phyloP scores from a whole-genome alignment of 2,888 invertebrate genomes.

The Melolontha melolontha region DNA sequence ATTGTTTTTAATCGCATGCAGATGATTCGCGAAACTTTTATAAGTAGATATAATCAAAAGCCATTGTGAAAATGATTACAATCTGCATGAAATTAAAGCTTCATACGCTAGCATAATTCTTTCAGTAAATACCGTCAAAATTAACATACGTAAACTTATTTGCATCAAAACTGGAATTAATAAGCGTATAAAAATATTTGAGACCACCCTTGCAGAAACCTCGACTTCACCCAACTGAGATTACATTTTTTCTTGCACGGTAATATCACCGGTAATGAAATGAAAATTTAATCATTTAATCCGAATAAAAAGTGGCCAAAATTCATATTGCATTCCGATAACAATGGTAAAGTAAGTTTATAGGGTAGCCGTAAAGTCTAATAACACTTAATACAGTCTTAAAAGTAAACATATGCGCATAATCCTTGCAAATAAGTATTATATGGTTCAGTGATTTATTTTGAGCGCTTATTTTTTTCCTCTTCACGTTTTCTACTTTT shows the following conservation, averaged over 20 bases:
- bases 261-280: slow-evolving; percentile 22
- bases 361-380: slow-evolving; percentile 41
- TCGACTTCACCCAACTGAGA: not conserved
- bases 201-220: slow-evolving; percentile 12
- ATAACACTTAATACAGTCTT: slow-evolving; percentile 43
- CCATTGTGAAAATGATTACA: too few relatives aligned
- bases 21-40: too few relatives aligned
- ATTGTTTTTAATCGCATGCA: too few relatives aligned
- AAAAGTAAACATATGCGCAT: slow-evolving; percentile 44
- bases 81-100: too few relatives aligned
- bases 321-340: slow-evolving; percentile 39
- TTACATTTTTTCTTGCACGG: not conserved
- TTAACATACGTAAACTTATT: not conserved
- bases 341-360: slow-evolving; percentile 35
- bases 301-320: slow-evolving; percentile 38
- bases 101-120: too few relatives aligned
- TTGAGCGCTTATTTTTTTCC: slow-evolving; percentile 15
- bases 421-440: slow-evolving; percentile 46
- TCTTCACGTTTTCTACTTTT: not conserved
- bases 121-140: too few relatives aligned
- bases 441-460: slow-evolving; percentile 45
- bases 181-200: not conserved
- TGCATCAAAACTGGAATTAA: slow-evolving; percentile 4
- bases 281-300: slow-evolving; percentile 46
- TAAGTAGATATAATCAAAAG: too few relatives aligned